Evolutionary conservation across 1,140 invertebrate genomes (phyloP).

Genomic region (Drosophila aff.): DNA sequence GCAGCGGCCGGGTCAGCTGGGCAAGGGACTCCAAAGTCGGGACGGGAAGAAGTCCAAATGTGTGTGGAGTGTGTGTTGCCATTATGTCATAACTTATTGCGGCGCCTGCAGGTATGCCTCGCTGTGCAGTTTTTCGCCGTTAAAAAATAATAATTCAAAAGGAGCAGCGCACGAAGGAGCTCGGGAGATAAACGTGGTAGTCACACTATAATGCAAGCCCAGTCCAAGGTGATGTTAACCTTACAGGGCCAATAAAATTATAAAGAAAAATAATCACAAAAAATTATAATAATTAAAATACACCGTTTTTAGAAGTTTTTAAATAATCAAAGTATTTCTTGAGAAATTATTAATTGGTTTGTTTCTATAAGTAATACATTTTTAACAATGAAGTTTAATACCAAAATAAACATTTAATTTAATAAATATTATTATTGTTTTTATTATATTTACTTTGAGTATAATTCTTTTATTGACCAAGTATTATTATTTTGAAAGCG

Average conservation of each 20-base stretch:
- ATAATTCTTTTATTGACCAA: not conserved
- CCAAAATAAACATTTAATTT: not conserved
- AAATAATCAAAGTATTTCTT: too few relatives aligned
- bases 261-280: not conserved
- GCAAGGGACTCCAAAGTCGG: not conserved
- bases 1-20: constrained; percentile 9
- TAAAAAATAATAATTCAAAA: constrained; percentile 64
- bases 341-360: too few relatives aligned
- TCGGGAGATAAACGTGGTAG: not conserved
- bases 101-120: constrained; percentile 51
- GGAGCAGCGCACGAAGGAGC: not conserved
- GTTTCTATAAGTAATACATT: too few relatives aligned
- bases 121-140: constrained; percentile 37
- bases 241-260: not conserved
- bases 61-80: constrained; percentile 23
- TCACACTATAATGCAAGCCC: not conserved
- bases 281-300: too few relatives aligned
- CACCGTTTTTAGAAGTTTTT: too few relatives aligned
- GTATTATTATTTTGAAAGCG: not conserved
- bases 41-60: not conserved
- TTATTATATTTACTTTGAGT: not conserved
- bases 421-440: too few relatives aligned
- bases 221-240: constrained; percentile 5
- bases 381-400: not conserved
- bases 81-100: constrained; percentile 69